These are phyloP conservation scores for Oscheius sp. DNA, from an alignment of 2,888 invertebrate genomes.

Conservation along the genomic window DNA sequence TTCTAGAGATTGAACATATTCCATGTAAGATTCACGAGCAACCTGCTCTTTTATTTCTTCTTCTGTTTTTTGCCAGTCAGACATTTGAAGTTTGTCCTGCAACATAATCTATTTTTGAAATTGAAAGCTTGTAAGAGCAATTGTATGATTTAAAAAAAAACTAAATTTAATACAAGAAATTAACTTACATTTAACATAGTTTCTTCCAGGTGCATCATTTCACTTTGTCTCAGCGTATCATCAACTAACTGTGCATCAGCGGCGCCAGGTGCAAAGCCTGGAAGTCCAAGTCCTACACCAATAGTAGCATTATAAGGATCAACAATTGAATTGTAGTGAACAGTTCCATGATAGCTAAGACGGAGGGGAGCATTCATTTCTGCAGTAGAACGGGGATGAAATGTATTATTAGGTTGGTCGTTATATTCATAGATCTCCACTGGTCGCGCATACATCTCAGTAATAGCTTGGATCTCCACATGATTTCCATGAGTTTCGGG, in stretches of 20 bases:
- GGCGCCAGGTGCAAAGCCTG: constrained; percentile 71
- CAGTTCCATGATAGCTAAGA: constrained; percentile 85
- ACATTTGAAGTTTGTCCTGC: constrained; percentile 86
- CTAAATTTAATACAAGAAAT: neutral
- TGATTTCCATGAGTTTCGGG: constrained; percentile 87
- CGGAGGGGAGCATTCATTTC: constrained; percentile 80
- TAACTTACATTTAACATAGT: constrained; percentile 84
- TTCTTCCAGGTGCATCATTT: constrained; percentile 72
- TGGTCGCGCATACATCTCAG: constrained; percentile 84
- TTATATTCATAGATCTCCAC: constrained; percentile 86
- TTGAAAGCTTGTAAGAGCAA: too few relatives aligned
- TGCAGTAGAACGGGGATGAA: constrained; percentile 78
- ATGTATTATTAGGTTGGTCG: constrained; percentile 82
- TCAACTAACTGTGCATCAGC: constrained; percentile 61
- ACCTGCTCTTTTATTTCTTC: constrained; percentile 77
- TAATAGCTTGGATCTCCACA: constrained; percentile 88
- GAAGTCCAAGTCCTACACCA: constrained; percentile 85
- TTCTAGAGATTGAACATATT: constrained; percentile 38
- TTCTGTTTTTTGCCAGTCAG: constrained; percentile 90
- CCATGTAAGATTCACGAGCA: constrained; percentile 54
- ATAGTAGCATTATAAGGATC: constrained; percentile 83
- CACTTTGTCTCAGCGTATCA: constrained; percentile 54
- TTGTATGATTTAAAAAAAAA: neutral
- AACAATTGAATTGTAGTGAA: constrained; percentile 75
- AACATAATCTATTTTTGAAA: constrained; percentile 76